phyloP scores from a whole-genome alignment of 2,888 invertebrate species.

The Pimpla rufipes region DNA sequence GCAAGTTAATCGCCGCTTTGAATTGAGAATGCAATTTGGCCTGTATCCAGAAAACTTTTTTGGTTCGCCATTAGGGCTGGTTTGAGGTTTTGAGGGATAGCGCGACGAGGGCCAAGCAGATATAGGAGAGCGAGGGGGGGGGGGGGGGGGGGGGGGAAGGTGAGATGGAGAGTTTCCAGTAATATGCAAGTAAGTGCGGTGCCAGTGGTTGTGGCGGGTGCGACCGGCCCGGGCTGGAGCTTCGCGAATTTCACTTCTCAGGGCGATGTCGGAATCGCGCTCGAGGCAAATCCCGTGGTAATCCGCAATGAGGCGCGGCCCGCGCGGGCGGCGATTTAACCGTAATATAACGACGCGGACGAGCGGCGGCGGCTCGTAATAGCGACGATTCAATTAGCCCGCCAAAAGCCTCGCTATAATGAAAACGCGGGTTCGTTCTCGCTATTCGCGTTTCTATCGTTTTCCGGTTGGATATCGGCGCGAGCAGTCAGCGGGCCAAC shows the following conservation, averaged over 20 bases:
- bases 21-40: constrained; percentile 67
- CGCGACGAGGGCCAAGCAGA: too few relatives aligned
- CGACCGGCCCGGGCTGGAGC: constrained; percentile 19
- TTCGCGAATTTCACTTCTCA: constrained; percentile 51
- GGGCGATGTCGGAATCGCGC: constrained; percentile 9
- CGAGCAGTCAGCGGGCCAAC: background rate
- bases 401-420: constrained; percentile 32
- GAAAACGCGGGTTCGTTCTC: constrained; percentile 43
- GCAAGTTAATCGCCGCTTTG: constrained; percentile 37
- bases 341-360: constrained; percentile 59
- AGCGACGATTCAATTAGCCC: constrained; percentile 64
- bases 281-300: constrained; percentile 61
- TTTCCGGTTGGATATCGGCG: constrained; percentile 12
- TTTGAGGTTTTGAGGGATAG: constrained; percentile 14
- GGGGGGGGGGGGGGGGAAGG: background rate
- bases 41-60: constrained; percentile 56
- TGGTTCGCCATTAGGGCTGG: constrained; percentile 27
- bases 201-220: background rate
- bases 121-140: too few relatives aligned
- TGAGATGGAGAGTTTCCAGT: background rate
- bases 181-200: background rate
- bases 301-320: constrained; percentile 62
- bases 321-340: constrained; percentile 52
- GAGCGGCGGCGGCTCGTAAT: constrained; percentile 51
- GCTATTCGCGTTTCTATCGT: constrained; percentile 27